Evolutionary conservation across 2,888 invertebrate genomes (phyloP).

Genomic region (Geotrupes spiniger): DNA sequence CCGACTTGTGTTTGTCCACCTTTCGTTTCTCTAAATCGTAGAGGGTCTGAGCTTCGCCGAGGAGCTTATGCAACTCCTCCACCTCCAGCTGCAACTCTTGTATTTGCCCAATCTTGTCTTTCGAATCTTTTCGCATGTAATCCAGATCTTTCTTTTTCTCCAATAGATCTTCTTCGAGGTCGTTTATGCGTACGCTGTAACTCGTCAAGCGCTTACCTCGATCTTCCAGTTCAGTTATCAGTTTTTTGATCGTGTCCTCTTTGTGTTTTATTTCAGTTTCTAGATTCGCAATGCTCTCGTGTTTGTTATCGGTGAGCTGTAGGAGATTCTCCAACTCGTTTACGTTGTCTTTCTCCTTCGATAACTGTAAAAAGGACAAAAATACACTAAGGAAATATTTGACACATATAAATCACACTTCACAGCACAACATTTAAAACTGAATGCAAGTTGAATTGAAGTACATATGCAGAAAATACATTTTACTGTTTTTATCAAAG

Average conservation of each 20-base stretch:
- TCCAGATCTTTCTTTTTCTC: slow-evolving; percentile 28
- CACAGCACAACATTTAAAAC: not conserved
- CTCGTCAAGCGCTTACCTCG: slow-evolving; percentile 14
- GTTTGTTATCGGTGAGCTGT: slow-evolving; percentile 16
- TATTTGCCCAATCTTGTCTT: slow-evolving; percentile 23
- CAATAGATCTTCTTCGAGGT: slow-evolving; percentile 16
- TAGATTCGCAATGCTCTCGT: slow-evolving; percentile 12
- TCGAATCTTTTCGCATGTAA: slow-evolving; percentile 17
- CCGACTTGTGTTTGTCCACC: slow-evolving; percentile 48
- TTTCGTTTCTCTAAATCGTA: slow-evolving; percentile 52
- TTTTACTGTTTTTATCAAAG: not conserved
- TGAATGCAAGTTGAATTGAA: not conserved
- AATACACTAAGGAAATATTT: slow-evolving; percentile 4
- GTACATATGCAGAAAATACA: not conserved
- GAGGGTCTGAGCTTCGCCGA: slow-evolving; percentile 33
- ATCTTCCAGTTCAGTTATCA: slow-evolving; percentile 42
- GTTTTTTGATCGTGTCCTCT: slow-evolving; percentile 40
- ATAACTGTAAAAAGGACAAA: slow-evolving; percentile 19
- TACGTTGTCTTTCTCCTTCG: slow-evolving; percentile 40
- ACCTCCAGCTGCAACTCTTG: slow-evolving; percentile 26
- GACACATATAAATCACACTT: slow-evolving; percentile 2
- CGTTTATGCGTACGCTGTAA: slow-evolving; percentile 15
- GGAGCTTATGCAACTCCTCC: slow-evolving; percentile 32
- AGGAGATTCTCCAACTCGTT: slow-evolving; percentile 18
- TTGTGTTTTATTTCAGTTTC: slow-evolving; percentile 38